A percentile compares a stretch with the other conserved stretches of the same genome.
Conservation (phyloP, 2,797 vertebrate genomes). For the Bovichtus diacanthus region DNA sequence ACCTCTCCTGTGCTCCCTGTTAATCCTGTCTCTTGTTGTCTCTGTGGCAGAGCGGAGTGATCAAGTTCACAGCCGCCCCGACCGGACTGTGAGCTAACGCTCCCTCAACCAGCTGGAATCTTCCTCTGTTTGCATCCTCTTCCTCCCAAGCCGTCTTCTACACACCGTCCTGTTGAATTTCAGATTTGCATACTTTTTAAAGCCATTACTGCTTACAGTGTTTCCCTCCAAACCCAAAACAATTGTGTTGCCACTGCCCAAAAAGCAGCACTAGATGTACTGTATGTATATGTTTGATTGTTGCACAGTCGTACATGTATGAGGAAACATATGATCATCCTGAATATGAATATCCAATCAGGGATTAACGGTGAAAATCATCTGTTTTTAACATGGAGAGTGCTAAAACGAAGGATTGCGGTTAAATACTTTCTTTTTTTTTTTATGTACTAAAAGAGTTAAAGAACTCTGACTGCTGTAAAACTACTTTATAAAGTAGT, state of each 20-base stretch:
- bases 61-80: conserved; percentile 56
- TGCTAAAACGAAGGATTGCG: background rate
- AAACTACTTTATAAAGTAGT: conserved; percentile 8
- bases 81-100: conserved; percentile 46
- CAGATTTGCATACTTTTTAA: background rate
- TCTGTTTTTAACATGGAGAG: background rate
- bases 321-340: background rate
- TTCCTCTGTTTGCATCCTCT: background rate
- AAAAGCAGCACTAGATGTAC: conserved; percentile 10
- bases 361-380: conserved; percentile 10
- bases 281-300: conserved; percentile 17
- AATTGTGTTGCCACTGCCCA: background rate
- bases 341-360: conserved; percentile 12
- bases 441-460: background rate
- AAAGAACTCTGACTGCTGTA: background rate
- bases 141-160: background rate
- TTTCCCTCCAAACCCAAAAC: conserved; percentile 13
- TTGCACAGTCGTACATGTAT: background rate
- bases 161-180: background rate
- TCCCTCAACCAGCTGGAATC: background rate
- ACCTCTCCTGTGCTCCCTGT: background rate
- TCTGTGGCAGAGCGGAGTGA: conserved; percentile 61
- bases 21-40: conserved; percentile 33
- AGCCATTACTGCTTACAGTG: background rate
- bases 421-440: background rate